phyloP scores from a whole-genome alignment of 2,113 vertebrate species.

The Podilymbus podiceps region DNA sequence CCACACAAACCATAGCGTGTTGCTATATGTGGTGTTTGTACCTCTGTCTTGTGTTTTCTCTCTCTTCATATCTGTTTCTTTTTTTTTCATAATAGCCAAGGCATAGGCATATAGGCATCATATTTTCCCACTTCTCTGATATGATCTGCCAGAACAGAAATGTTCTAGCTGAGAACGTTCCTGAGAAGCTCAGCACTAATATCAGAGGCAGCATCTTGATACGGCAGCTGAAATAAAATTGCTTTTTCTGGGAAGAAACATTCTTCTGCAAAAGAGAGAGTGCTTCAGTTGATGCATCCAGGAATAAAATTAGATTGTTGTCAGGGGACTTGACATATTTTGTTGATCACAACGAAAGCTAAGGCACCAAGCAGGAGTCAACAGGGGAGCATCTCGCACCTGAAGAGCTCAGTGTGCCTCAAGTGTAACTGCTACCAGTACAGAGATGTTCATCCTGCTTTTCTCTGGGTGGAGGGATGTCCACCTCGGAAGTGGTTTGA shows the following conservation, averaged over 20 bases:
- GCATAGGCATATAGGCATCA: not conserved
- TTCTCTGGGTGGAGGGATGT: not conserved
- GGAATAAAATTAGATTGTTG: conserved; percentile 35
- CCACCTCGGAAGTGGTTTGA: not conserved
- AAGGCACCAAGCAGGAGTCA: not conserved
- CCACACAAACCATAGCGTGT: rapidly evolving
- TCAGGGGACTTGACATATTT: not conserved
- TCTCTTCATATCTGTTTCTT: not conserved
- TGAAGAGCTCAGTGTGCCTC: rapidly evolving
- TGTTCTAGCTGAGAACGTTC: conserved; percentile 19
- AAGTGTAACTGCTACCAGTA: not conserved
- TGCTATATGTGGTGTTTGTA: not conserved
- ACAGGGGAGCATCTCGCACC: not conserved
- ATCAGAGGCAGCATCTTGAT: not conserved
- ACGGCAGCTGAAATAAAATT: not conserved
- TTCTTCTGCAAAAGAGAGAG: not conserved
- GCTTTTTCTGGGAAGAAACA: conserved; percentile 10
- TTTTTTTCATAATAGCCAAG: not conserved
- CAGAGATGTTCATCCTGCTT: not conserved
- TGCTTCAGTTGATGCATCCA: not conserved
- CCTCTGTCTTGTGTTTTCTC: not conserved
- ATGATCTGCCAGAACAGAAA: not conserved
- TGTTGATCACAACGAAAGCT: not conserved
- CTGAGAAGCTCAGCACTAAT: not conserved
- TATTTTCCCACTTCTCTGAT: not conserved